Evolutionary conservation across 2,797 vertebrate species (phyloP), one percentile per base, ranked within the genome.

Genomic region (Premnoplex brunnescens): DNA sequence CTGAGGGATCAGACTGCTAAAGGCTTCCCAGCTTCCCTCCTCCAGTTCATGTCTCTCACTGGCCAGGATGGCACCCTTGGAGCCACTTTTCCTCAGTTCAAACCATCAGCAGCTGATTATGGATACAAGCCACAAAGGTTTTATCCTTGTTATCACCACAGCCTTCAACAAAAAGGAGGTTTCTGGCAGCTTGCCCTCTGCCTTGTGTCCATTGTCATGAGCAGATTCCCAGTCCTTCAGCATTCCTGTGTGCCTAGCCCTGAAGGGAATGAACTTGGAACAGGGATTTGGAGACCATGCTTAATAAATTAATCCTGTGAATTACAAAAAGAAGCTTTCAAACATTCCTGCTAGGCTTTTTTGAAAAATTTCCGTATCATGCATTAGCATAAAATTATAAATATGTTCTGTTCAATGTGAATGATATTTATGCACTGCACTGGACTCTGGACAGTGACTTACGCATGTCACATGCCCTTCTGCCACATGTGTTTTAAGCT

Each of bases 311-410:
- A 93, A 86, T 76, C 73, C 62, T 49, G 32, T 64, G 46, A 78
- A 7, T 89, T 89, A 91, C 30, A 73, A 68, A 37, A 77, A 92
- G 60, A 87, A 87, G 39, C 77, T 77, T 91, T 88, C 55, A 88
- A 66, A 77, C n/a, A 59, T 12, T 62, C 28, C 58, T 41, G 28
- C 1, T 21, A 59, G 9, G 71, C 9, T 36, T 66, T n/a, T 69
- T 20, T 27, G 5, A 67, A 85, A 78, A 55, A 12, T 18, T 52
- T 68, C 55, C 46, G 58, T 80, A 62, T 54, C 27, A 14, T n/a
- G 32, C 2, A 44, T 62, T 84, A 86, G 43, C 73, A 88, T 41
- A 58, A 85, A 62, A 81, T 64, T 48, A 68, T 16, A 88, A 83
- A 64, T 55, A 78, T 4, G 15, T 64, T 74, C 36, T 52, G n/a